A percentile compares a stretch with the other conserved stretches of the same genome.
Conservation (phyloP, 2,113 vertebrate genomes). For the Alces alces region DNA sequence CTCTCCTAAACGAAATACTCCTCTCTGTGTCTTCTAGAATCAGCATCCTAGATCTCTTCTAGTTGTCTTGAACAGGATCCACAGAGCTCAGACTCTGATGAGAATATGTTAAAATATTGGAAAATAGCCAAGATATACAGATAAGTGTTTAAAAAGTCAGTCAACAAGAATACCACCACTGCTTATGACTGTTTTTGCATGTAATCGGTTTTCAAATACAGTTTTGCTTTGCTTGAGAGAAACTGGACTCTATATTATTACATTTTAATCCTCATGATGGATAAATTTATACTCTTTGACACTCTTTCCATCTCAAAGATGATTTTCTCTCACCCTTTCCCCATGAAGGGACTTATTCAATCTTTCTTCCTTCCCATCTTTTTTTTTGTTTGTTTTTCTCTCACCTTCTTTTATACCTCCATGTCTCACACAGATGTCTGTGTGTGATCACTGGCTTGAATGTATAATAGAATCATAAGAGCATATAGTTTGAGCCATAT, state of each 20-base stretch:
- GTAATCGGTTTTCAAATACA: background rate
- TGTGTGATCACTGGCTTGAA: background rate
- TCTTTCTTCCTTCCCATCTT: background rate
- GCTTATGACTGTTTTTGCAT: background rate
- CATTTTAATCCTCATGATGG: background rate
- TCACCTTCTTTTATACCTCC: background rate
- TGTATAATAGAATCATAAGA: background rate
- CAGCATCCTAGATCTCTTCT: background rate
- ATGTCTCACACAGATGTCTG: background rate
- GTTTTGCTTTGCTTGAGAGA: background rate
- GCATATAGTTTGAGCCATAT: background rate
- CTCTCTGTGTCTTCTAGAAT: background rate
- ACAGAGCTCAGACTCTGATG: background rate
- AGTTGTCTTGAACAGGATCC: background rate
- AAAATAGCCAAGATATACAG: background rate
- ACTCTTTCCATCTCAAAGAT: background rate
- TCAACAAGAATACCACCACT: background rate
- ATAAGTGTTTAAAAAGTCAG: background rate
- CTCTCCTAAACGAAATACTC: background rate
- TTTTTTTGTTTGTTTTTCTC: background rate
- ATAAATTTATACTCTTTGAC: background rate
- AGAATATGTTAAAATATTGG: background rate
- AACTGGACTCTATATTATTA: background rate
- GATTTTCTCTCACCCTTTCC: background rate
- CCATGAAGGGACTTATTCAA: background rate